A percentile compares a stretch with the other conserved stretches of the same genome.
These are phyloP conservation scores for Leptonema lineaticorne DNA, from an alignment of 1,140 invertebrate species.

Conservation along the genomic window DNA sequence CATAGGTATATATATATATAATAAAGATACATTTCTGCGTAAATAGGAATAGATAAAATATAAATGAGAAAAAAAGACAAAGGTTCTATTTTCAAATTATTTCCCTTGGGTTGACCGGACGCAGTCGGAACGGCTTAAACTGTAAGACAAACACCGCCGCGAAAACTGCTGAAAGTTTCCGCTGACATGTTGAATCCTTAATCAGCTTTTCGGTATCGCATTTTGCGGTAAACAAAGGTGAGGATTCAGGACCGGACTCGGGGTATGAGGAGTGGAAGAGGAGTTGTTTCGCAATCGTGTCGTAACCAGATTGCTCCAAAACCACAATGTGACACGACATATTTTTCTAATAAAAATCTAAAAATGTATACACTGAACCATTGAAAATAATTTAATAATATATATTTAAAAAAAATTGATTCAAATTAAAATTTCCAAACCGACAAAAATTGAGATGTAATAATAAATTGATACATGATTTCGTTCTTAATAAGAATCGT, in stretches of 20 bases:
- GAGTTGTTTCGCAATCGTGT: background rate
- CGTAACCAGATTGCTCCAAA: conserved; percentile 17
- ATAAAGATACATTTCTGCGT: no score
- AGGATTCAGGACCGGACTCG: background rate
- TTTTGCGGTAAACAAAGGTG: conserved; percentile 35
- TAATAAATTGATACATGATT: no score
- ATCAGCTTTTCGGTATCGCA: conserved; percentile 40
- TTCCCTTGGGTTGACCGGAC: conserved; percentile 29
- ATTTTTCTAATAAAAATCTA: no score
- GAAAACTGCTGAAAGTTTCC: conserved; percentile 38
- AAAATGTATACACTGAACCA: no score
- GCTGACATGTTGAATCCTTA: conserved; percentile 42
- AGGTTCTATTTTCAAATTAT: conserved; percentile 15
- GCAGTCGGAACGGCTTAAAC: conserved; percentile 34
- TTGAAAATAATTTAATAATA: no score
- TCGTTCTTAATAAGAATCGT: no score
- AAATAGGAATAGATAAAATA: no score
- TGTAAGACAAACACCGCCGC: conserved; percentile 38
- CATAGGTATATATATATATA: background rate
- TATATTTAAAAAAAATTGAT: no score
- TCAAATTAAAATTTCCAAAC: no score
- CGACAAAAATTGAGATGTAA: no score
- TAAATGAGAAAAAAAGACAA: background rate
- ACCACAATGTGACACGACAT: background rate
- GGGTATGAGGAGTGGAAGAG: background rate